A percentile compares a stretch with the other conserved stretches of the same genome.
phyloP scores from a whole-genome alignment of 2,113 vertebrate species.

The Bubalus kerabau region DNA sequence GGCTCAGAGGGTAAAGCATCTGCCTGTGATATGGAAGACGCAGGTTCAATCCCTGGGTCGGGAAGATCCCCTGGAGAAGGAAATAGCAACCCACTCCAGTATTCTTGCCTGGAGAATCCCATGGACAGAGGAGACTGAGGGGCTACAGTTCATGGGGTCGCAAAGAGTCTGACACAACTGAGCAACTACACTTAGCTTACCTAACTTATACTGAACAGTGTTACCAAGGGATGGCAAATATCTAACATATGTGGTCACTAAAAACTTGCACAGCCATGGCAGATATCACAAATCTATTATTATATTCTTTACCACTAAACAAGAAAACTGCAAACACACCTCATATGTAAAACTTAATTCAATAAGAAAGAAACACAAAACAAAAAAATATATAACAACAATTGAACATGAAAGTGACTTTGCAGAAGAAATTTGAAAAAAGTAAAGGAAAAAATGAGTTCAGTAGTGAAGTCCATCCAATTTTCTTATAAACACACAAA shows the following conservation, averaged over 20 bases:
- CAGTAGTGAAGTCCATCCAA: not conserved
- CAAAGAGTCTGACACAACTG: not conserved
- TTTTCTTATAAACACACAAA: not conserved
- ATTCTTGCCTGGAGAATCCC: not conserved
- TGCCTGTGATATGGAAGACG: not conserved
- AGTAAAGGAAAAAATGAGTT: not conserved
- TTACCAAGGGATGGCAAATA: not conserved
- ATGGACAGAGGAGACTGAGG: not conserved
- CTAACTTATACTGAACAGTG: not conserved
- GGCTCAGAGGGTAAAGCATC: not conserved
- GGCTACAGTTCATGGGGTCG: not conserved
- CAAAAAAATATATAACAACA: not conserved
- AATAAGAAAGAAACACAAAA: not conserved
- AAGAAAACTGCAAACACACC: not conserved
- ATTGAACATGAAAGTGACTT: not conserved
- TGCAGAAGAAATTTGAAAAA: not conserved
- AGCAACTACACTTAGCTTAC: not conserved
- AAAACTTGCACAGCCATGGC: not conserved
- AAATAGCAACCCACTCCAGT: not conserved
- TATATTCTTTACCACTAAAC: not conserved
- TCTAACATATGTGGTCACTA: not conserved
- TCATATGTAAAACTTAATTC: conserved; percentile 16
- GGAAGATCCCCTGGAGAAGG: not conserved
- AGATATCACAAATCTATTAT: not conserved
- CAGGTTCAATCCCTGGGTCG: not conserved